These are phyloP conservation scores for Thysanoteuthis rhombus DNA, from an alignment of 2,888 invertebrate genomes.

Conservation along the genomic window DNA sequence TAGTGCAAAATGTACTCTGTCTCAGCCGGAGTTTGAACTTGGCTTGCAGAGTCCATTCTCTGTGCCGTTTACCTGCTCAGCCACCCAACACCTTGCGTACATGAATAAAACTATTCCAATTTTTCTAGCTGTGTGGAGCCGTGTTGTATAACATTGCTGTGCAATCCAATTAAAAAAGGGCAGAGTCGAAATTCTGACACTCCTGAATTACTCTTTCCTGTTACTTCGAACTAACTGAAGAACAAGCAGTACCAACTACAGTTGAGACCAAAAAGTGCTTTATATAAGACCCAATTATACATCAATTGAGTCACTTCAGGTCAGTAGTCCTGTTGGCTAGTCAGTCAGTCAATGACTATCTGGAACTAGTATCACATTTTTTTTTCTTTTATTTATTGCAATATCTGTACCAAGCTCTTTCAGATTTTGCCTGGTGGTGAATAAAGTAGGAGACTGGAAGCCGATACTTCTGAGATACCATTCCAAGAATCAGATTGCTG, in stretches of 20 bases:
- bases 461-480: not conserved
- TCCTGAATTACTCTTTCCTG: not conserved
- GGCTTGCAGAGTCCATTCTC: no score
- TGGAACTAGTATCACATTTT: not conserved
- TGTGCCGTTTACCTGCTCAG: no score
- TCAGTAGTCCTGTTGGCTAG: not conserved
- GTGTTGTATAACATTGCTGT: not conserved
- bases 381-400: not conserved
- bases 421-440: not conserved
- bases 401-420: not conserved
- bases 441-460: not conserved
- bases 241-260: no score
- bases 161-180: not conserved
- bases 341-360: not conserved
- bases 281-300: not conserved
- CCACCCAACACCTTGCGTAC: no score
- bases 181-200: not conserved
- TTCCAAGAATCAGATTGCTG: no score
- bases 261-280: not conserved
- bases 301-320: not conserved
- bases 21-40: no score
- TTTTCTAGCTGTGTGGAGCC: not conserved
- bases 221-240: not conserved
- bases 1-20: no score
- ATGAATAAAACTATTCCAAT: not conserved